These are phyloP conservation scores for Botrylloides violaceus DNA, from an alignment of 23 tunicate genomes.

Conservation along the genomic window DNA sequence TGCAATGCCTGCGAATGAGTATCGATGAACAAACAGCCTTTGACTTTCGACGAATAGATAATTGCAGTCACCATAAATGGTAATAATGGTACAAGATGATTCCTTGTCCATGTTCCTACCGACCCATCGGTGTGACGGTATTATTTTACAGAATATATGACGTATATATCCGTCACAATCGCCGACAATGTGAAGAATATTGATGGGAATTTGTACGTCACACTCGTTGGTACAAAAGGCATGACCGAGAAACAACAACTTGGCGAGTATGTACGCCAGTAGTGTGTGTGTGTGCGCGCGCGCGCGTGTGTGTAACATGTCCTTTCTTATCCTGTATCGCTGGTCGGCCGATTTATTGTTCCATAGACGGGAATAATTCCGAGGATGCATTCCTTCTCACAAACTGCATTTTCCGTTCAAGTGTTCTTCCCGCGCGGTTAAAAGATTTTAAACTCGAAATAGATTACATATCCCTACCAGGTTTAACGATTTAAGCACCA, in stretches of 20 bases:
- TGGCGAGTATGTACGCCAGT: slow-evolving; percentile 17
- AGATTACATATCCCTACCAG: too few relatives aligned
- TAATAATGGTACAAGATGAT: not conserved
- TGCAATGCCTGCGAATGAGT: not conserved
- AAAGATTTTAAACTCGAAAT: too few relatives aligned
- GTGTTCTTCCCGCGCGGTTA: too few relatives aligned
- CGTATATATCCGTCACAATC: slow-evolving; percentile 37
- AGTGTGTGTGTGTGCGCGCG: too few relatives aligned
- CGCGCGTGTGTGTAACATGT: too few relatives aligned
- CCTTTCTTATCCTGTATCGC: too few relatives aligned
- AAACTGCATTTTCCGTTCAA: too few relatives aligned
- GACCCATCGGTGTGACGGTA: not conserved
- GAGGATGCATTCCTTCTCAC: too few relatives aligned
- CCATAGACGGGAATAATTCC: too few relatives aligned
- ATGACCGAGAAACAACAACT: slow-evolving; percentile 50
- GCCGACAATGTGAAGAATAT: slow-evolving; percentile 35
- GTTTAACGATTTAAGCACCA: too few relatives aligned
- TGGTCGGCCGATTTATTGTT: too few relatives aligned
- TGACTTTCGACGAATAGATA: slow-evolving; percentile 1
- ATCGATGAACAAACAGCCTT: not conserved
- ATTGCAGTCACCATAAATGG: too few relatives aligned
- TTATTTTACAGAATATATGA: slow-evolving; percentile 40
- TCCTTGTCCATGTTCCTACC: not conserved
- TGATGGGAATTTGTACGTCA: slow-evolving; percentile 44
- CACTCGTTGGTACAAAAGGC: slow-evolving; percentile 39